Percentiles rank a stretch among this genome's conserved stretches.
Evolutionary conservation across 2,113 vertebrate genomes (phyloP).

Genomic region (Microtus oregoni): DNA sequence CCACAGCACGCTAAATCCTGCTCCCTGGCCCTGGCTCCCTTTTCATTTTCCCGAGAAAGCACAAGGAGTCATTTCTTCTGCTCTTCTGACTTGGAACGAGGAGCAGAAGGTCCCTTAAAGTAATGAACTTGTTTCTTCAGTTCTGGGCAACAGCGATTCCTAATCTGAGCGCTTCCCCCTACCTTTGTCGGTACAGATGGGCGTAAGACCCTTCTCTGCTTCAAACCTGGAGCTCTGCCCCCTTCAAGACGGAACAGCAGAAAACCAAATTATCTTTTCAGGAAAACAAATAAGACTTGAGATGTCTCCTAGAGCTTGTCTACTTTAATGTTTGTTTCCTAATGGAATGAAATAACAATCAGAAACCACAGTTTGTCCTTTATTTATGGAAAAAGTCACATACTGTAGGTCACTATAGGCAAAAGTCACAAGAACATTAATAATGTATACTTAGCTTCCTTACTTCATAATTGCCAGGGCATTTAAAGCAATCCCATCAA

Average conservation of each 20-base stretch:
- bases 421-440: background rate
- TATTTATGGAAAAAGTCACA: background rate
- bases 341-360: slow-evolving; percentile 50
- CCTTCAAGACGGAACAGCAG: background rate
- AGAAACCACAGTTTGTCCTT: slow-evolving; percentile 11
- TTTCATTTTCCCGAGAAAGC: background rate
- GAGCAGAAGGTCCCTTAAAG: background rate
- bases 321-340: slow-evolving; percentile 48
- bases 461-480: slow-evolving; percentile 7
- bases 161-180: background rate
- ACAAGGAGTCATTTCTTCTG: background rate
- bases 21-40: background rate
- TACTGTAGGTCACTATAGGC: background rate
- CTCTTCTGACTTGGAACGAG: background rate
- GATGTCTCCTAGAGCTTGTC: slow-evolving; percentile 6
- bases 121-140: background rate
- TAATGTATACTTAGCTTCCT: background rate
- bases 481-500: slow-evolving; percentile 15
- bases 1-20: background rate
- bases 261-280: slow-evolving; percentile 46
- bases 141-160: background rate
- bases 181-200: background rate
- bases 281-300: slow-evolving; percentile 28
- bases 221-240: background rate
- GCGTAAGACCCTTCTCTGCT: background rate